Evolutionary conservation across 2,113 vertebrate genomes (phyloP).

Genomic region (Aix galericulata): DNA sequence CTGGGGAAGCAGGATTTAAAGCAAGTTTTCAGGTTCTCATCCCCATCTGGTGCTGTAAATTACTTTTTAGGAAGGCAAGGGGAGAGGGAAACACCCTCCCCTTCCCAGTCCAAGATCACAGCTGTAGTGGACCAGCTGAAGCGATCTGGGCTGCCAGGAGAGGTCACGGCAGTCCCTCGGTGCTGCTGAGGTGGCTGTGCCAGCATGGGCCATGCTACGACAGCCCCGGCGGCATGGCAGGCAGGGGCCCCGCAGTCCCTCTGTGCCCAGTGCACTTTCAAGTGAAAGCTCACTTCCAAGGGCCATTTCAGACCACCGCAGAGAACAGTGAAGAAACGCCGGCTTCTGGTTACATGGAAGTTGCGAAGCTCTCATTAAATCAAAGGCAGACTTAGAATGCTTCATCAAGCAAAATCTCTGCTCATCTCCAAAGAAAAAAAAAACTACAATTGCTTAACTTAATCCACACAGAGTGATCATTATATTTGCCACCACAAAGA

Average conservation of each 20-base stretch:
- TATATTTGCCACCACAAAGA: constrained; percentile 25
- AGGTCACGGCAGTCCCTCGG: background rate
- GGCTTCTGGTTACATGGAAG: background rate
- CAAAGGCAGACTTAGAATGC: constrained; percentile 27
- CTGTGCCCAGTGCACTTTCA: fast-evolving
- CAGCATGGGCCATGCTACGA: fast-evolving
- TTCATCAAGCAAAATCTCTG: constrained; percentile 41
- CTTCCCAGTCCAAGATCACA: background rate
- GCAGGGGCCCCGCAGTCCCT: background rate
- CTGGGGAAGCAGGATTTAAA: background rate
- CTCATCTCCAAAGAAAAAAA: constrained; percentile 45
- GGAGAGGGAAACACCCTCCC: background rate
- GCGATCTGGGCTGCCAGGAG: background rate
- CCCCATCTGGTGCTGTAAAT: background rate
- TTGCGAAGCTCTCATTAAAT: constrained; percentile 18
- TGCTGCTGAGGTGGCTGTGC: background rate
- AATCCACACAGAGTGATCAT: constrained; percentile 41
- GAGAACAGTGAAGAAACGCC: constrained; percentile 6
- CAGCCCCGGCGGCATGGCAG: fast-evolving
- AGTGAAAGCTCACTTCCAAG: fast-evolving
- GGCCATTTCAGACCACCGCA: background rate
- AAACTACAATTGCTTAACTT: constrained; percentile 50
- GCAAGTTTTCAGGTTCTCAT: background rate
- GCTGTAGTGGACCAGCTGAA: constrained; percentile 18
- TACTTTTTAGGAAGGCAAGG: background rate